Conservation (phyloP, 2,888 invertebrate genomes). For the Noctua janthina region DNA sequence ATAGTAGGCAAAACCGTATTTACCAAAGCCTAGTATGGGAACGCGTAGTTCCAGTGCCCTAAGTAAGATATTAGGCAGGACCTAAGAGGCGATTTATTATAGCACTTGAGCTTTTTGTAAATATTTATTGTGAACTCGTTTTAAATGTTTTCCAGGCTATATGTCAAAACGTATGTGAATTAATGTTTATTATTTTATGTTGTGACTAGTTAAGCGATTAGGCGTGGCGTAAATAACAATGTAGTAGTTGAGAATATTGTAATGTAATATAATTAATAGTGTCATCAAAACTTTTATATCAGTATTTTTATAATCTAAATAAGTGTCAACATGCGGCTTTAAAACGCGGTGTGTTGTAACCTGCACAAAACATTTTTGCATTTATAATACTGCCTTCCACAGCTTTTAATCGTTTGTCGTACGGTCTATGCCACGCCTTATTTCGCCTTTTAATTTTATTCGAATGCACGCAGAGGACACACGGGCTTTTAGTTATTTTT, state of each 20-base stretch:
- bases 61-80: constrained; percentile 74
- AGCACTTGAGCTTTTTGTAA: constrained; percentile 65
- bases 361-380: constrained; percentile 57
- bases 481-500: constrained; percentile 58
- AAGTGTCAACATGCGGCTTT: constrained; percentile 22
- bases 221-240: constrained; percentile 44
- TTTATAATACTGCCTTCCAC: constrained; percentile 39
- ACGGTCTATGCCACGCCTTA: constrained; percentile 48
- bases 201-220: constrained; percentile 37
- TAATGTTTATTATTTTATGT: constrained; percentile 55
- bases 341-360: constrained; percentile 30
- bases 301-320: constrained; percentile 25
- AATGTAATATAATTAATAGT: constrained; percentile 27
- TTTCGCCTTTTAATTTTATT: constrained; percentile 35
- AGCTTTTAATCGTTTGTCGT: constrained; percentile 7
- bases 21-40: constrained; percentile 71
- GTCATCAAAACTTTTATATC: constrained; percentile 23
- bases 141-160: constrained; percentile 49
- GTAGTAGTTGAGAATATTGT: constrained; percentile 25
- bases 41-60: constrained; percentile 69
- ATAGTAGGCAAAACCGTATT: constrained; percentile 48
- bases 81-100: constrained; percentile 63
- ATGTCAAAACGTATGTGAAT: constrained; percentile 52
- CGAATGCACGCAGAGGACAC: constrained; percentile 31
- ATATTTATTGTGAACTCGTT: constrained; percentile 62